Percentiles rank a stretch among this genome's conserved stretches.
These are phyloP conservation scores for Cetoscarus ocellatus DNA, from an alignment of 2,797 vertebrate genomes.

Conservation along the genomic window DNA sequence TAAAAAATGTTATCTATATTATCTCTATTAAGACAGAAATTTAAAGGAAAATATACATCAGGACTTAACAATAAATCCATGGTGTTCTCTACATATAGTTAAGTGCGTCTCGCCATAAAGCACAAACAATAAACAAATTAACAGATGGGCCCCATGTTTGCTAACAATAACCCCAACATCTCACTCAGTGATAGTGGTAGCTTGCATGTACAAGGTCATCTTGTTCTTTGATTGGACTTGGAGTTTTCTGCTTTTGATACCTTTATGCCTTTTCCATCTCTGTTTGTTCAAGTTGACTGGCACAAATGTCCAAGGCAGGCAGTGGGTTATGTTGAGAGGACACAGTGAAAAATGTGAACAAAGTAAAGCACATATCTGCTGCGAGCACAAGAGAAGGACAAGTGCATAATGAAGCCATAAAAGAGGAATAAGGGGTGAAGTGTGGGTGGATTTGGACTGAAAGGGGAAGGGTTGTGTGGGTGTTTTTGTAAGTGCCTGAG, in stretches of 20 bases:
- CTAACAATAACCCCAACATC: conserved; percentile 47
- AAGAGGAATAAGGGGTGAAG: conserved; percentile 45
- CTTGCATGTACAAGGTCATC: conserved; percentile 58
- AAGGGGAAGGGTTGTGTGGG: conserved; percentile 61
- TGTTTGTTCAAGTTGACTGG: conserved; percentile 57
- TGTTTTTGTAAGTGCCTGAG: conserved; percentile 58
- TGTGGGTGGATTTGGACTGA: conserved; percentile 53
- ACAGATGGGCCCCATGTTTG: conserved; percentile 53
- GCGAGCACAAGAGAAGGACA: conserved; percentile 72
- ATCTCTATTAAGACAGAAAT: too few relatives aligned
- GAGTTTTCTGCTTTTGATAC: conserved; percentile 46
- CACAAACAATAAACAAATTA: conserved; percentile 34
- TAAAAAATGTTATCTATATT: too few relatives aligned
- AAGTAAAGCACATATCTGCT: conserved; percentile 44
- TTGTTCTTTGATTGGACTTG: conserved; percentile 20
- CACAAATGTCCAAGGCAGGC: conserved; percentile 46
- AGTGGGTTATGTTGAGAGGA: conserved; percentile 40
- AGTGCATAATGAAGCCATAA: conserved; percentile 81
- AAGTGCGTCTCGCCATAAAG: conserved; percentile 13
- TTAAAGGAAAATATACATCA: rapidly evolving
- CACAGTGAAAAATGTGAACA: conserved; percentile 36
- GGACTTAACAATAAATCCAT: not conserved
- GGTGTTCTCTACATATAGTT: not conserved
- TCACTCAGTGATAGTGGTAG: conserved; percentile 41
- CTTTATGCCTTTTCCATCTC: conserved; percentile 52